phyloP scores from a whole-genome alignment of 2,888 invertebrate genomes.

The Matsumyia berberina region DNA sequence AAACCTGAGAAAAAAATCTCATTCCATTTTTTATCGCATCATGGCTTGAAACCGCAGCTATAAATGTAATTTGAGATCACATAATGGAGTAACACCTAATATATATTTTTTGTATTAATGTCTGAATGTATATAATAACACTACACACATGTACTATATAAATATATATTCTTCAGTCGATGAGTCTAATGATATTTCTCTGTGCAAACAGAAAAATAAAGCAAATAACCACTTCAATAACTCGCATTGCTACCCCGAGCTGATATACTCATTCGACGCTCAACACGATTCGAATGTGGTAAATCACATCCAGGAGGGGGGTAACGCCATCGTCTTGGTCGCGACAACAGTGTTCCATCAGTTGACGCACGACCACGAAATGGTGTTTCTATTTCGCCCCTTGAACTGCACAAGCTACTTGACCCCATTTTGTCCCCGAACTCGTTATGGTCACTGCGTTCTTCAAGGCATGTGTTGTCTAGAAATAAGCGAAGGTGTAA shows the following conservation, averaged over 20 bases:
- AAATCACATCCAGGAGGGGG: conserved; percentile 85
- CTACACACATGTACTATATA: conserved; percentile 20
- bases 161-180: conserved; percentile 62
- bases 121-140: conserved; percentile 35
- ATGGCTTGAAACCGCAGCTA: conserved; percentile 71
- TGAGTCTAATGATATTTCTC: conserved; percentile 41
- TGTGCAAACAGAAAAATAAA: conserved; percentile 44
- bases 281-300: conserved; percentile 85
- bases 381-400: conserved; percentile 84
- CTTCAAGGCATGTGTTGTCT: conserved; percentile 88
- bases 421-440: conserved; percentile 85
- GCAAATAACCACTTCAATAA: conserved; percentile 76
- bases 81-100: conserved; percentile 68
- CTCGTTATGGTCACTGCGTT: conserved; percentile 86
- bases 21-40: conserved; percentile 42
- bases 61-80: conserved; percentile 73
- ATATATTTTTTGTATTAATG: conserved; percentile 39
- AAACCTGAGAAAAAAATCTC: conserved; percentile 70
- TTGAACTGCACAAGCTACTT: conserved; percentile 84
- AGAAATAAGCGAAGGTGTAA: conserved; percentile 48
- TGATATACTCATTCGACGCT: conserved; percentile 91
- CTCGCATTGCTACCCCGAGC: conserved; percentile 85
- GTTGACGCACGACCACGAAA: conserved; percentile 92
- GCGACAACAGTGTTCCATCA: conserved; percentile 87
- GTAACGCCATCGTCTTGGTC: conserved; percentile 87